Evolutionary conservation across 2,888 invertebrate genomes (phyloP), one percentile per base, ranked within the genome.

Genomic region (Lottia gigantea): DNA sequence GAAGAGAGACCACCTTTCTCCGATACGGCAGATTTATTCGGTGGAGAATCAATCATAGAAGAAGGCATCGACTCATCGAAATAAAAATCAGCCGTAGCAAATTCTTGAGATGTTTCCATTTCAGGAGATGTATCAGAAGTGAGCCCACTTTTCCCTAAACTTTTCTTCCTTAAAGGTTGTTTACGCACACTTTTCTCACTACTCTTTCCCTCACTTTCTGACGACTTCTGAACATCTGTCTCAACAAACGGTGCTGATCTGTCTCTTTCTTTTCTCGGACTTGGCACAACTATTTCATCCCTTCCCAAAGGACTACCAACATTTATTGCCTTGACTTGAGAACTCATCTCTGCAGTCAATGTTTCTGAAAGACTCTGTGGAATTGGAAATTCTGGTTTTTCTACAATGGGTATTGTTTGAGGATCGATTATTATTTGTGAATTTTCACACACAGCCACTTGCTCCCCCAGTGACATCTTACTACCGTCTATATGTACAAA

Each of bases 11-110:
- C 2, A 69, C 16, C 85, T 89, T 89, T 79, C 89, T 90, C 76
- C 89, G 90, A 80, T 90, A 84, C 87, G 90, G 89, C 67, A 26
- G 68, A 78, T 87, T 86, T 82, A 85, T 79, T 79, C 46, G 84
- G 78, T 19, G 87, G 82, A n/a, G 84, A 83, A 68, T 85, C 92
- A 84, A 92, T 93, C 90, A 94, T 92, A 88, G 94, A 95, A 85
- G 94, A 94, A 73, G 95, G 94, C 90, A 95, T 91, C 77, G 95
- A 95, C 89, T 95, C 95, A 87, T 95, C 95, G 89, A 95, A 94
- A 91, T 94, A 95, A 91, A 93, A 94, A 88, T 95, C 94, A 66
- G 94, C 93, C 86, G 92, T 93, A 84, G 93, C 91, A 90, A 94
- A 95, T 89, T 94, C 94, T 70, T 84, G 85, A 11, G 87, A 85